Evolutionary conservation across 2,113 vertebrate genomes (phyloP).

Genomic region (Dasypus novemcinctus): DNA sequence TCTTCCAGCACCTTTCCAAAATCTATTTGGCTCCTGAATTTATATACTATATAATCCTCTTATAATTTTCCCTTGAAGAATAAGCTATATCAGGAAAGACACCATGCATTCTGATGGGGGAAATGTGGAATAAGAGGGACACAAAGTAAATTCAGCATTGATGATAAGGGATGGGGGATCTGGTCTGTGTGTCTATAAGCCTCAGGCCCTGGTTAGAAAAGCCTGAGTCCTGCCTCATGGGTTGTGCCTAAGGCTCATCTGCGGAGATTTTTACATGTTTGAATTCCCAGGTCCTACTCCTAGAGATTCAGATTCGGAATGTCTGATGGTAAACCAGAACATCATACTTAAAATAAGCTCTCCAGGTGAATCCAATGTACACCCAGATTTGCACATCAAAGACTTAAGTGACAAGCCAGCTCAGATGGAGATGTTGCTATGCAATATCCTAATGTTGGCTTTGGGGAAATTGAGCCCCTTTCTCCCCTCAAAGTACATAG

Average conservation of each 20-base stretch:
- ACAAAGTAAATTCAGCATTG: not conserved
- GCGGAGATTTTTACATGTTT: not conserved
- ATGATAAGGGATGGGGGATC: not conserved
- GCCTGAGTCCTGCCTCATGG: too few species aligned
- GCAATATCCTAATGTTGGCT: not conserved
- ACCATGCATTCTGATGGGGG: accelerated
- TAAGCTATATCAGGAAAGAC: too few species aligned
- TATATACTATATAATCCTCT: not conserved
- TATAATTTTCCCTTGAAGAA: not conserved
- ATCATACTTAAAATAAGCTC: too few species aligned
- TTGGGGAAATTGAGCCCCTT: not conserved
- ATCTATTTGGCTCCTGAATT: not conserved
- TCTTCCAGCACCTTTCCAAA: not conserved
- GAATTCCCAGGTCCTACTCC: too few species aligned
- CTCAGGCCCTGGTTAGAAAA: too few species aligned
- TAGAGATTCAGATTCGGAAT: accelerated
- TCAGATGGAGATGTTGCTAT: accelerated
- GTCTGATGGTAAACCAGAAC: not conserved
- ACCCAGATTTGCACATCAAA: not conserved
- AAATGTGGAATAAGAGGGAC: not conserved
- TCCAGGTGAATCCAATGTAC: accelerated
- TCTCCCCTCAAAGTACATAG: not conserved
- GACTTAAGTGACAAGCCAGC: accelerated
- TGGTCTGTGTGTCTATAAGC: too few species aligned
- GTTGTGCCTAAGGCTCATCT: accelerated